Conservation (phyloP, 2,113 vertebrate species). For the Calypte anna region DNA sequence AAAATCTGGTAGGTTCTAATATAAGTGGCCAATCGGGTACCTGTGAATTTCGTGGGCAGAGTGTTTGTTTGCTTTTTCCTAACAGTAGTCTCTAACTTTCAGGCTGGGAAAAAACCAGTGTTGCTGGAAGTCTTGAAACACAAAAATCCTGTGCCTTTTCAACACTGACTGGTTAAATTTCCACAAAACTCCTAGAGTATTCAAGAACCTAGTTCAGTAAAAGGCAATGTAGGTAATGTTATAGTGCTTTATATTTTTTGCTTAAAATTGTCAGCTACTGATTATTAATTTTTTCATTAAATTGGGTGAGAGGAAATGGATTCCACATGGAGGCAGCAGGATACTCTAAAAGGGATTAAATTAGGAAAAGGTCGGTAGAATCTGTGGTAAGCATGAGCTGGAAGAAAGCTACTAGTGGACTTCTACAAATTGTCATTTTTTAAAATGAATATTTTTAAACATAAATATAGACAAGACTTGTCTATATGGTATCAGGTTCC, state of each 20-base stretch:
- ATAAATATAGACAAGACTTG: constrained; percentile 65
- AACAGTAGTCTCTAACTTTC: neutral
- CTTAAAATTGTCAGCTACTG: constrained; percentile 58
- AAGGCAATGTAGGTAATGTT: constrained; percentile 63
- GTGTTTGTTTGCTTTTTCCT: neutral
- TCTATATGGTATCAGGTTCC: constrained; percentile 75
- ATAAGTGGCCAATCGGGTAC: constrained; percentile 1
- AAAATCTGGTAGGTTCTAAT: constrained; percentile 59
- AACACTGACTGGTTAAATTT: constrained; percentile 58
- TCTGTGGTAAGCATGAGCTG: constrained; percentile 67
- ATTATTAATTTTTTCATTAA: constrained; percentile 12
- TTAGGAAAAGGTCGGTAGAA: constrained; percentile 31
- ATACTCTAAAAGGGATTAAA: constrained; percentile 45
- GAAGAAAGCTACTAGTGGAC: constrained; percentile 69
- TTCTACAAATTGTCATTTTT: too few species aligned
- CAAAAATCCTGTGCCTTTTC: constrained; percentile 78
- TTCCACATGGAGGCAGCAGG: constrained; percentile 30
- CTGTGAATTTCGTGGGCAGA: neutral
- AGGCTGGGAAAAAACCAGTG: neutral
- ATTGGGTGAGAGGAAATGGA: neutral
- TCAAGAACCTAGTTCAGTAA: constrained; percentile 58
- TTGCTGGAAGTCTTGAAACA: constrained; percentile 50
- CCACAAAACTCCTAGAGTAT: constrained; percentile 59
- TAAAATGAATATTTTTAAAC: constrained; percentile 66
- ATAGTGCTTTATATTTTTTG: constrained; percentile 73